Percentiles rank a stretch among this genome's conserved stretches.
Evolutionary conservation across 37 sponge, comb jelly and placozoan genomes (phyloP).

Genomic region (Crambe crambe): DNA sequence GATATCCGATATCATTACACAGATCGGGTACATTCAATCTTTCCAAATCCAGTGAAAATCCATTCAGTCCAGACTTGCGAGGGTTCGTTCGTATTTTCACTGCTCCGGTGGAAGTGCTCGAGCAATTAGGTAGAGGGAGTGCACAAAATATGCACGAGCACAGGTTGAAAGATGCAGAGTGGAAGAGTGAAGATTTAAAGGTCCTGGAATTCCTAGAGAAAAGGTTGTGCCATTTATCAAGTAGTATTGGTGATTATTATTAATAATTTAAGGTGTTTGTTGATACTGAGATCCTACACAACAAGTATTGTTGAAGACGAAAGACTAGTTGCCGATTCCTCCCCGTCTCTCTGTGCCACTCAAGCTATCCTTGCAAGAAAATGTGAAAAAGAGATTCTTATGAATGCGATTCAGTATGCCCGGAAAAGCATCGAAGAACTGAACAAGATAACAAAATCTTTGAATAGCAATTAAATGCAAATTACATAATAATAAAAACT

Average conservation of each 20-base stretch:
- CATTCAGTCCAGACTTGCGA: conserved; percentile 37
- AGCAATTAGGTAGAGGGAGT: not conserved
- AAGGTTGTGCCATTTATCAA: conserved; percentile 22
- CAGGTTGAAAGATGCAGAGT: not conserved
- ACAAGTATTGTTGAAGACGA: conserved; percentile 29
- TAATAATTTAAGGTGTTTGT: conserved; percentile 33
- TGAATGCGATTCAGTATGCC: conserved; percentile 18
- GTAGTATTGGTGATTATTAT: not conserved
- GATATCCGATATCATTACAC: not conserved
- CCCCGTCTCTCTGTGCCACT: not conserved
- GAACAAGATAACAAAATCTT: not conserved
- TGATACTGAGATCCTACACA: conserved; percentile 54
- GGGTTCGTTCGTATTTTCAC: conserved; percentile 64
- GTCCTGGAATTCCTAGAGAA: conserved; percentile 61
- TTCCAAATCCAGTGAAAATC: conserved; percentile 1
- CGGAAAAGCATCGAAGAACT: not conserved
- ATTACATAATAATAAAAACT: no score
- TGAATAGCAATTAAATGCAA: no score
- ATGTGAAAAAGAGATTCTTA: conserved; percentile 52
- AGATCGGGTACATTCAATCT: conserved; percentile 52
- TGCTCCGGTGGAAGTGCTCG: conserved; percentile 34
- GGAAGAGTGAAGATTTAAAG: conserved; percentile 18
- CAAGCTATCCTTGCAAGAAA: conserved; percentile 33
- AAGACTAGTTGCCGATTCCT: not conserved
- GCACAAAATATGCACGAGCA: not conserved